These are phyloP conservation scores for Germaria angustata DNA, from an alignment of 2,888 invertebrate genomes.

Conservation along the genomic window DNA sequence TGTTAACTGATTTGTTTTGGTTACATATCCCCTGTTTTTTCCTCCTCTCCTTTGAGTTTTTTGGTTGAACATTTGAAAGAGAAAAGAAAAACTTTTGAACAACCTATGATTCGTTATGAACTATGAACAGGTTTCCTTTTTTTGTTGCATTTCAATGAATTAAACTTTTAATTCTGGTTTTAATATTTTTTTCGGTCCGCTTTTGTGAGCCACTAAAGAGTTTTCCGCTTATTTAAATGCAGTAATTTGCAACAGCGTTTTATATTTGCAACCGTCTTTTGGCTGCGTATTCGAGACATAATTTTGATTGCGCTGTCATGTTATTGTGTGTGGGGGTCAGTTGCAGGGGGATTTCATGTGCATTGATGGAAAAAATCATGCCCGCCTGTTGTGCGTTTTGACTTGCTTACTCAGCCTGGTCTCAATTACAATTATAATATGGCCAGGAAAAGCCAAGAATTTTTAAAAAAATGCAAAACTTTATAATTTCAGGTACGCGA, in stretches of 20 bases:
- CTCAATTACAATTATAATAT: slow-evolving; percentile 61
- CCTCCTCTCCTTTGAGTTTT: not conserved
- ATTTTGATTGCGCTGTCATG: slow-evolving; percentile 6
- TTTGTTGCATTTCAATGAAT: slow-evolving; percentile 2
- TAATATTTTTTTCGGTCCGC: not conserved
- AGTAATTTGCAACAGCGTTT: slow-evolving; percentile 14
- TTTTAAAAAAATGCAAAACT: slow-evolving; percentile 33
- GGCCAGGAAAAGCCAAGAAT: slow-evolving; percentile 46
- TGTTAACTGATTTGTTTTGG: slow-evolving; percentile 62
- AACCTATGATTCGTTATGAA: slow-evolving; percentile 31
- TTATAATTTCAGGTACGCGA: slow-evolving; percentile 40
- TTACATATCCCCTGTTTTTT: slow-evolving; percentile 35
- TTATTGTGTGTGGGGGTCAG: slow-evolving; percentile 13
- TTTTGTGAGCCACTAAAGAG: slow-evolving; percentile 35
- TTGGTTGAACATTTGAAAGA: slow-evolving; percentile 9
- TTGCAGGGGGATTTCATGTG: slow-evolving; percentile 27
- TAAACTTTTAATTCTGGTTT: slow-evolving; percentile 13
- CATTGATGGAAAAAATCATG: slow-evolving; percentile 52
- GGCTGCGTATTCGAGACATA: not conserved
- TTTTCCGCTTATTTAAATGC: slow-evolving; percentile 50
- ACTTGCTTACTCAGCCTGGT: slow-evolving; percentile 42
- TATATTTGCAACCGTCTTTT: slow-evolving; percentile 38
- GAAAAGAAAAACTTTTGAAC: not conserved
- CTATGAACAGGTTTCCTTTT: slow-evolving; percentile 51
- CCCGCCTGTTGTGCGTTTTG: slow-evolving; percentile 32